phyloP scores from a whole-genome alignment of 2,113 vertebrate genomes.

The Vulpes vulpes region DNA sequence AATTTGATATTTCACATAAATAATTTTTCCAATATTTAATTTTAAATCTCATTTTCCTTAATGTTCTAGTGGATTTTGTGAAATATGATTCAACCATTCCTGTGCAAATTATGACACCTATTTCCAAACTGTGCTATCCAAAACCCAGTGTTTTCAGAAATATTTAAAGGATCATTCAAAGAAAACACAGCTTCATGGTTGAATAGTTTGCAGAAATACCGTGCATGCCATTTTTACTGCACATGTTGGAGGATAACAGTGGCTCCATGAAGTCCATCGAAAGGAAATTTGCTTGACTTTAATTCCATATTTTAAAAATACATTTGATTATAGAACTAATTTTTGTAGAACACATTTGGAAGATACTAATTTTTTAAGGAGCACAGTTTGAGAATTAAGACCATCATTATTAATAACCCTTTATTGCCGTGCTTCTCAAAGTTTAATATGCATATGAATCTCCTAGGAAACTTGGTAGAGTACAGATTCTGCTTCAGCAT shows the following conservation, averaged over 20 bases:
- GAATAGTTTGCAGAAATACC: background rate
- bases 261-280: background rate
- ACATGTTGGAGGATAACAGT: background rate
- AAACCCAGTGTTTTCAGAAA: background rate
- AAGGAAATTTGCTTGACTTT: background rate
- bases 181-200: background rate
- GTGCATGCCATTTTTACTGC: background rate
- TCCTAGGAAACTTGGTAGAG: background rate
- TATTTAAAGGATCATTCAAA: background rate
- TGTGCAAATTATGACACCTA: background rate
- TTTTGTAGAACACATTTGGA: background rate
- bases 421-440: background rate
- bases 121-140: background rate
- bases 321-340: background rate
- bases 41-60: conserved; percentile 25
- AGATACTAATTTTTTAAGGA: background rate
- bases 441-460: background rate
- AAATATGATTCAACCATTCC: background rate
- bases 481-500: background rate
- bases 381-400: background rate
- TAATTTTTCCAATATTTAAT: background rate
- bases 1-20: background rate
- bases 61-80: background rate
- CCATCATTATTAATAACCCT: background rate
- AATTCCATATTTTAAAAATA: background rate